Conservation (phyloP, 2,113 vertebrate species). For the Actenoides hombroni region DNA sequence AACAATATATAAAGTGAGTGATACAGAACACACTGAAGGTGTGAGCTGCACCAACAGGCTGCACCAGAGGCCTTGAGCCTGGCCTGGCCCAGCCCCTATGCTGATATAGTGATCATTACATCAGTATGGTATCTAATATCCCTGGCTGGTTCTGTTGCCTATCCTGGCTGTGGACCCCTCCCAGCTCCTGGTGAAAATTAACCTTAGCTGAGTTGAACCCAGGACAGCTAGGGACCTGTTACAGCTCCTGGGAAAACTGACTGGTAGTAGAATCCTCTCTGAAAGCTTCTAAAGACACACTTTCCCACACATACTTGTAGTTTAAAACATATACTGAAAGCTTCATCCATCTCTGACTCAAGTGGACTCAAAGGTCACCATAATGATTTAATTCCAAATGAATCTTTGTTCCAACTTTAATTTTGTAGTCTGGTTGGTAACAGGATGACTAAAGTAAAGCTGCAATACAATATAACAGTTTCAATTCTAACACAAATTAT, state of each 20-base stretch:
- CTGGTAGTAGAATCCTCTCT: background rate
- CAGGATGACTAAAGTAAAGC: background rate
- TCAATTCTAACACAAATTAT: background rate
- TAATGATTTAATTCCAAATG: background rate
- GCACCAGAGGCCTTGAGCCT: no score
- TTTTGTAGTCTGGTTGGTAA: background rate
- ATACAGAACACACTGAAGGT: no score
- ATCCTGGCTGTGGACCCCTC: no score
- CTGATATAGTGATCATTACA: no score
- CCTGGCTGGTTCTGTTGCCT: no score
- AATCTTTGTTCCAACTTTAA: background rate
- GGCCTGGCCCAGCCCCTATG: no score
- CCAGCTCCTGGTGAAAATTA: no score
- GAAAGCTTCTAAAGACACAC: background rate
- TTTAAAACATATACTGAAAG: background rate
- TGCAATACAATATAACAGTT: background rate
- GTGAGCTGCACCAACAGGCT: no score
- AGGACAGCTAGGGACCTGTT: background rate
- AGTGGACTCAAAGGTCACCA: background rate
- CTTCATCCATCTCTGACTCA: background rate
- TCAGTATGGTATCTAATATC: no score
- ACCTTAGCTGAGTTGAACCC: no score
- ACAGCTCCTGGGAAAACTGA: background rate
- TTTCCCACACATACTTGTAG: background rate
- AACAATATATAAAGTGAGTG: no score